phyloP scores from a whole-genome alignment of 2,888 invertebrate species.

The Venustoraphidia nigricollis region DNA sequence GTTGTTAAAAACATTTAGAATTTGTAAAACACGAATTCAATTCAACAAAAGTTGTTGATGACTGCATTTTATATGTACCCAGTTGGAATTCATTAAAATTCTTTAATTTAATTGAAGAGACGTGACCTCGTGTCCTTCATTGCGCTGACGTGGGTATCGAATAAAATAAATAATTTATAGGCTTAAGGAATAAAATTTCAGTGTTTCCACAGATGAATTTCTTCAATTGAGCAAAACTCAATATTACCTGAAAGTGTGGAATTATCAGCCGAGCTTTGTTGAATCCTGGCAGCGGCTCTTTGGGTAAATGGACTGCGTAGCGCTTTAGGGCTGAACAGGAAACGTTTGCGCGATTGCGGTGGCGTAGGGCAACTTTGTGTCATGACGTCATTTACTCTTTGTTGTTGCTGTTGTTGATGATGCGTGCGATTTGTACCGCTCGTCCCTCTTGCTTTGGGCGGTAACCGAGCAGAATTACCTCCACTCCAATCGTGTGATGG shows the following conservation, averaged over 20 bases:
- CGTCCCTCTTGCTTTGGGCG: slow-evolving; percentile 31
- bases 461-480: not conserved
- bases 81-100: too few species aligned
- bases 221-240: not conserved
- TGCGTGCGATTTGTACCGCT: slow-evolving; percentile 40
- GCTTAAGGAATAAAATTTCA: not conserved
- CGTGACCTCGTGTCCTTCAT: too few species aligned
- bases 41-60: too few species aligned
- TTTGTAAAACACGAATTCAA: too few species aligned
- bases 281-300: slow-evolving; percentile 26
- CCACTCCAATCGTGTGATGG: not conserved
- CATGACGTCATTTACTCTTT: slow-evolving; percentile 31
- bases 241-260: slow-evolving; percentile 56
- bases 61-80: too few species aligned
- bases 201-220: not conserved
- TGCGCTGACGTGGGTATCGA: too few species aligned
- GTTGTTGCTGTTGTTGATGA: slow-evolving; percentile 17
- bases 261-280: slow-evolving; percentile 32
- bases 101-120: too few species aligned
- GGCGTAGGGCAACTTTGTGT: slow-evolving; percentile 71
- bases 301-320: slow-evolving; percentile 61
- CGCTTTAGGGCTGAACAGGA: slow-evolving; percentile 69
- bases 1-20: too few species aligned
- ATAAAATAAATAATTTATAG: too few species aligned
- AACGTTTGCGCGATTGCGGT: slow-evolving; percentile 57